Conservation (phyloP, 2,797 vertebrate genomes). For the Eulemur mongoz region DNA sequence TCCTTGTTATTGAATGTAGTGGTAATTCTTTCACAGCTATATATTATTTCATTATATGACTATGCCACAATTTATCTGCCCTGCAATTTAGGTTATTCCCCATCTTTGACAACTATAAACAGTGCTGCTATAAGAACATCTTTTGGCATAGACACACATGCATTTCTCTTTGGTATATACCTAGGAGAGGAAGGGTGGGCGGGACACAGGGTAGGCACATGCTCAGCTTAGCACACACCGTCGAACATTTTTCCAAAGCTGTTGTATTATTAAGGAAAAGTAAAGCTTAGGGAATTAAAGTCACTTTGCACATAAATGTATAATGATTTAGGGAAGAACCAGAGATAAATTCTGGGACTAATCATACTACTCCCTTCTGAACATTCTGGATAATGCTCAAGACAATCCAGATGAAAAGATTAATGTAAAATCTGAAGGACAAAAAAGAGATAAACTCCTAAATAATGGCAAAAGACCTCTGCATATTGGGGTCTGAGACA, state of each 20-base stretch:
- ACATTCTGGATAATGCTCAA: background rate
- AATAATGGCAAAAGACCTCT: background rate
- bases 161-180: background rate
- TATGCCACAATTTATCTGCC: background rate
- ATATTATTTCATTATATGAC: background rate
- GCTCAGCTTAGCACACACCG: background rate
- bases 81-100: background rate
- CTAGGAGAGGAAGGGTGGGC: background rate
- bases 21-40: background rate
- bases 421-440: background rate
- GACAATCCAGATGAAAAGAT: background rate
- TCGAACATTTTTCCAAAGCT: background rate
- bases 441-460: constrained; percentile 30
- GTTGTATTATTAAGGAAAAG: background rate
- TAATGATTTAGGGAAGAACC: background rate
- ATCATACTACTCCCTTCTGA: background rate
- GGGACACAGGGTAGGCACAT: background rate
- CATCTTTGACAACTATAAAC: background rate
- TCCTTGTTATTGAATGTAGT: background rate
- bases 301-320: background rate
- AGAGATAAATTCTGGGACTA: background rate
- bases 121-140: background rate
- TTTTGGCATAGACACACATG: background rate
- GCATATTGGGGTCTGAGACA: background rate
- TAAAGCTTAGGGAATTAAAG: background rate